Evolutionary conservation across 2,888 invertebrate species (phyloP).

Genomic region (Eurois occulta): DNA sequence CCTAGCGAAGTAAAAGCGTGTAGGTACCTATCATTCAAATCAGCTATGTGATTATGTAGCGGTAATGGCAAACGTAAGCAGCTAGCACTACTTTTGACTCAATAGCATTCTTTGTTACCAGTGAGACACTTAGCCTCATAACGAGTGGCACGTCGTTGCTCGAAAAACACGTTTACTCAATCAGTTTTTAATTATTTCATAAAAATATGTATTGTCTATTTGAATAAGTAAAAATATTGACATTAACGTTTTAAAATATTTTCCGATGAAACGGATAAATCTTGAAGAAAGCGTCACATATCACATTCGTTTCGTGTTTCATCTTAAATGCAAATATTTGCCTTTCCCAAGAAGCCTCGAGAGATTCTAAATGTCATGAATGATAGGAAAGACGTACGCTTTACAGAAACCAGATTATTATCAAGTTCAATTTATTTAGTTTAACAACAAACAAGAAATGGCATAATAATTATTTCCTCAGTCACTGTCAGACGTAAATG

Average conservation of each 20-base stretch:
- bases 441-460: background rate
- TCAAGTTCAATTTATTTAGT: background rate
- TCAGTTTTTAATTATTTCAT: background rate
- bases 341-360: slow-evolving; percentile 18
- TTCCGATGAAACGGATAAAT: slow-evolving; percentile 5
- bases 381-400: background rate
- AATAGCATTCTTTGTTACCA: background rate
- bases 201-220: too few relatives aligned
- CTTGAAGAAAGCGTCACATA: slow-evolving; percentile 11
- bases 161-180: background rate
- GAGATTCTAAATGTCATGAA: slow-evolving; percentile 11
- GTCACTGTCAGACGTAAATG: slow-evolving; percentile 29
- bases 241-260: background rate
- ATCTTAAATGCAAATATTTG: slow-evolving; percentile 40
- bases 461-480: background rate
- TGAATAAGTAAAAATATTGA: too few relatives aligned
- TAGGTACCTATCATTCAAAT: background rate
- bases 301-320: slow-evolving; percentile 23
- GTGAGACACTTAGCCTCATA: background rate
- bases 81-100: background rate
- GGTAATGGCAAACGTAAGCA: background rate
- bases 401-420: background rate
- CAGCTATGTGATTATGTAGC: background rate
- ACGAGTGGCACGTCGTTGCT: background rate
- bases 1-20: background rate